Evolutionary conservation across 64 coral and sea anemone species (phyloP), one percentile per base, ranked within the genome.

Genomic region (Actinia equina): DNA sequence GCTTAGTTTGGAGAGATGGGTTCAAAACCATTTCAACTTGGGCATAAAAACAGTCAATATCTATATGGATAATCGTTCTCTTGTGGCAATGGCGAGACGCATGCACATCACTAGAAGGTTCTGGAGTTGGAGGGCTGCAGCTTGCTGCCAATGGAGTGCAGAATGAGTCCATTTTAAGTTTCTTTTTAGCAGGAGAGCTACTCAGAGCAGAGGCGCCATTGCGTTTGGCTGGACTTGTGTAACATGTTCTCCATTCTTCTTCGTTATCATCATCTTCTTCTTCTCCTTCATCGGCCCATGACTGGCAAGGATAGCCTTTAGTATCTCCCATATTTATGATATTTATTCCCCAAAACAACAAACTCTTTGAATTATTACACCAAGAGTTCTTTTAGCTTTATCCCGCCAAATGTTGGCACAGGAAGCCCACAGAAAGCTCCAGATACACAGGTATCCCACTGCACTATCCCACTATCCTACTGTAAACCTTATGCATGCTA

Each of bases 31-130:
- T 96, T 86, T 97, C 94, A 71, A 97, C 94, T 44, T 97, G 94
- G 10, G 94, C 94, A 78, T 97, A 97, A 84, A 97, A 97, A 71
- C 94, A 97, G 52, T 97, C 94, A 44, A 97, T 93, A 20, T 97
- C 94, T 65, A 97, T 87, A 60, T 97, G 94, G 45, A 97, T 82
- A 90, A 93, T 93, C 46, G 86, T 91, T 90, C 94, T 93, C 14
- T 77, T 74, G 62, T 97, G 94, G 19, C 45, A 58, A 6, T 20
- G 10, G 7, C 43, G 49, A 44, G 78, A 81, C 44, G 18, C 2
- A 5, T 52, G 20, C 15, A 71, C 6, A 20, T 65, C 69, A 22
- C 18, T 26, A 3, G 71, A 77, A 86, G 70, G 52, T 7, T 63
- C 18, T 12, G 9, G 55, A 2, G 11, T 14, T 78, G 37, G 1